These are phyloP conservation scores for Hydropotes inermis DNA, from an alignment of 2,113 vertebrate species.

Conservation along the genomic window DNA sequence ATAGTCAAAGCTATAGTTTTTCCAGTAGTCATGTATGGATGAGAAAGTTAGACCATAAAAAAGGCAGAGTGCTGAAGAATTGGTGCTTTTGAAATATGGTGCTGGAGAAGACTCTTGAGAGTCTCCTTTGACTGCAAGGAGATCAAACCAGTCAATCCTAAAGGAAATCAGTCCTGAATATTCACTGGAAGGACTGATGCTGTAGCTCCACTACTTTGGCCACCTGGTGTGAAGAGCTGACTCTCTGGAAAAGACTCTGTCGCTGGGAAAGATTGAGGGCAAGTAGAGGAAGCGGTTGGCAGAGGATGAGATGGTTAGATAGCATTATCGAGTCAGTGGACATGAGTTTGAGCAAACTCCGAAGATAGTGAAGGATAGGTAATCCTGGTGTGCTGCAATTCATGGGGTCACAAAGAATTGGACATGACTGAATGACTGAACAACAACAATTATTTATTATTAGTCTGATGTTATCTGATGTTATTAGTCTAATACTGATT, in stretches of 20 bases:
- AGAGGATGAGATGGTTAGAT: not conserved
- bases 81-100: not conserved
- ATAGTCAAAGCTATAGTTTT: not conserved
- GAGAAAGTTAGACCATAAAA: not conserved
- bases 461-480: not conserved
- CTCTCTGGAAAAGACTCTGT: not conserved
- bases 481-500: not conserved
- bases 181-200: not conserved
- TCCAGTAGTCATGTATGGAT: not conserved
- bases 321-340: not conserved
- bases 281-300: not conserved
- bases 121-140: not conserved
- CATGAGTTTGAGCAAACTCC: not conserved
- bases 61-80: not conserved
- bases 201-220: not conserved
- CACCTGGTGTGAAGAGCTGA: not conserved
- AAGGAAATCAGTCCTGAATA: not conserved
- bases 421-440: not conserved
- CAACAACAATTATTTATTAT: not conserved
- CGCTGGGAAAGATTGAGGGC: not conserved
- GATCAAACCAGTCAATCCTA: not conserved
- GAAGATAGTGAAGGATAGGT: not conserved
- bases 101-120: not conserved
- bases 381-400: not conserved
- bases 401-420: not conserved